These are phyloP conservation scores for Pterostichus niger DNA, from an alignment of 2,888 invertebrate species.

Conservation along the genomic window DNA sequence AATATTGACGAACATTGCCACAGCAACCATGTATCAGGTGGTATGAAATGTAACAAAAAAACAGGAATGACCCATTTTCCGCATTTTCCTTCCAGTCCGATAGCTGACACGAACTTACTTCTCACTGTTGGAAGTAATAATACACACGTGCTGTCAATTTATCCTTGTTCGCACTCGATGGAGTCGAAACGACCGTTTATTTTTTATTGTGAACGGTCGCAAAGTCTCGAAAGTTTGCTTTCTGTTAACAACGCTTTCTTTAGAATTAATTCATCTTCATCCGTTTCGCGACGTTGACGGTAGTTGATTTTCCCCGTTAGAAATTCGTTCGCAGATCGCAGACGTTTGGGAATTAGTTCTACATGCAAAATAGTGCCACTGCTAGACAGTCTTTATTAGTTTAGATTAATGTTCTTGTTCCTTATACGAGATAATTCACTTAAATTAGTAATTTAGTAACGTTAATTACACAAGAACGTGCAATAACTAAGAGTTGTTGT, in stretches of 20 bases:
- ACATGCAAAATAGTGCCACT: conserved; percentile 49
- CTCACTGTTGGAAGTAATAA: conserved; percentile 53
- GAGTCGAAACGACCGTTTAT: conserved; percentile 54
- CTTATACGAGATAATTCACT: conserved; percentile 56
- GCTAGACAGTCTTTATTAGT: conserved; percentile 54
- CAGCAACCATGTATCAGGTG: not conserved
- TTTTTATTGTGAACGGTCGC: conserved; percentile 49
- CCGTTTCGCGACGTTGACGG: conserved; percentile 6
- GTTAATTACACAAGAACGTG: conserved; percentile 36
- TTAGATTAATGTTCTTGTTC: conserved; percentile 54
- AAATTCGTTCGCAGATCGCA: conserved; percentile 21
- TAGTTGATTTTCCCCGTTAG: conserved; percentile 30
- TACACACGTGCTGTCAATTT: conserved; percentile 62
- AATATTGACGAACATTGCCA: no score
- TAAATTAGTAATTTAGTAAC: conserved; percentile 55
- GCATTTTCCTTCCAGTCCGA: conserved; percentile 14
- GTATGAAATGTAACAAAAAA: conserved; percentile 7
- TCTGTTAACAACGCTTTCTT: conserved; percentile 57
- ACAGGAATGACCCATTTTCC: conserved; percentile 37
- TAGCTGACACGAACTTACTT: conserved; percentile 26
- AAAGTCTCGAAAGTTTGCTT: conserved; percentile 50
- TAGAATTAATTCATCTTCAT: conserved; percentile 59
- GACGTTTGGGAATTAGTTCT: conserved; percentile 34
- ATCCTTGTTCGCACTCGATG: conserved; percentile 51
- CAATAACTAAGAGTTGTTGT: conserved; percentile 27